These are phyloP conservation scores for Helleia helle DNA, from an alignment of 2,888 invertebrate species.

Conservation along the genomic window DNA sequence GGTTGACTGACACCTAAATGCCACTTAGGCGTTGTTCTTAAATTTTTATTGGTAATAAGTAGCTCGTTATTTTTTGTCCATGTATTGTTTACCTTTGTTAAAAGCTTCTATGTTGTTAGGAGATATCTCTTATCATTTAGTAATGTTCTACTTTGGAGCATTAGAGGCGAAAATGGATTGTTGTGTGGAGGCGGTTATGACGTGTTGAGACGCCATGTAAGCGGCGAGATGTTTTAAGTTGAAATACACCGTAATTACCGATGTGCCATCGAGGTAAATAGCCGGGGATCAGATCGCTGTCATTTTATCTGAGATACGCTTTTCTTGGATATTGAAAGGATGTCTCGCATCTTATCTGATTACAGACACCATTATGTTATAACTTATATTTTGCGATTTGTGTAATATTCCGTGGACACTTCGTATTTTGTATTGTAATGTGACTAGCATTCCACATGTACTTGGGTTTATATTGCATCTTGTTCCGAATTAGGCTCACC, in stretches of 20 bases:
- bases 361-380: conserved; percentile 7
- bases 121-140: neutral
- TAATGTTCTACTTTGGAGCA: neutral
- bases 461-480: too few species aligned
- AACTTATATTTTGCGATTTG: conserved; percentile 12
- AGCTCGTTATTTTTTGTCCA: conserved; percentile 47
- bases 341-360: conserved; percentile 12
- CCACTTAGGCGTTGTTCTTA: conserved; percentile 63
- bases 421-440: neutral
- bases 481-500: too few species aligned
- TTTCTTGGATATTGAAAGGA: conserved; percentile 41
- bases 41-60: conserved; percentile 65
- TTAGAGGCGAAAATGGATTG: conserved; percentile 39
- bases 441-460: too few species aligned
- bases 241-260: conserved; percentile 58
- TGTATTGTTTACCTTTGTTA: neutral
- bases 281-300: conserved; percentile 47
- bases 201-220: conserved; percentile 29
- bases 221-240: conserved; percentile 53
- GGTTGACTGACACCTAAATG: conserved; percentile 71
- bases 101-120: too few species aligned
- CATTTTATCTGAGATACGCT: conserved; percentile 46
- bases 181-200: conserved; percentile 34
- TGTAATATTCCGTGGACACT: conserved; percentile 11
- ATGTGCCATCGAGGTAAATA: conserved; percentile 61